Base-by-base conservation (phyloP, 2,888 invertebrate species). In the Urechis unicinctus region DNA sequence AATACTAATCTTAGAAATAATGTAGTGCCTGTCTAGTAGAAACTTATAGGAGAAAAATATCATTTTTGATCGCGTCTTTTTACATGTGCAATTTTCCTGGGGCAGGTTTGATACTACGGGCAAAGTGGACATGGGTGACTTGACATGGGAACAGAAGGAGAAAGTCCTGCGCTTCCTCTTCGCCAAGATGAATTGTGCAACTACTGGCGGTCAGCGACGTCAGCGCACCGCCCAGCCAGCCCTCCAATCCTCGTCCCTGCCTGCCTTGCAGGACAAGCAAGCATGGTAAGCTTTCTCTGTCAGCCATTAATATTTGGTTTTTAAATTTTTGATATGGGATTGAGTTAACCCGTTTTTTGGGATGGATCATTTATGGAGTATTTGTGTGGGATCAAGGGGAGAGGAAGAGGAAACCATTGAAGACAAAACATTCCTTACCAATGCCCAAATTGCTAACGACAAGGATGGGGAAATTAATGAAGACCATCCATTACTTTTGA, bases 131-230 rank as follows among this genome's bases (percentile, higher is more conserved):
- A 66, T 78, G 29, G 65, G 68, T 59, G 77, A 78, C 52, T 63
- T 78, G 29, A 78, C 78, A 1, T 78, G 78, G 78, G 78, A 78
- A 57, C 77, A 78, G 62, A 76, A 74, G 62, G 78, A 78, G 59
- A 59, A 69, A 36, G 75, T 78, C 0, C 61, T 78, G 24, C 64
- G 77, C n/a, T 74, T 70, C 57, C 65, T 78, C 44, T 78, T 78
- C 67, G 72, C 73, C 29, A 68, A 70, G 49, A 78, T 78, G 70
- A 78, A 77, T 56, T n/a, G n/a, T n/a, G n/a, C n/a, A n/a, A n/a
- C n/a, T n/a, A n/a, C n/a, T n/a, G 50, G 56, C 17, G 54, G 42
- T 30, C 5, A 9, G 9, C 31, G 26, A 17, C 30, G 31, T 6
- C 21, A 36, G 13, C 21, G 31, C 6, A 30, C 30, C 6, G 50